Evolutionary conservation across 2,888 invertebrate genomes (phyloP), one percentile per base, ranked within the genome.

Genomic region (Eilema griseolum): DNA sequence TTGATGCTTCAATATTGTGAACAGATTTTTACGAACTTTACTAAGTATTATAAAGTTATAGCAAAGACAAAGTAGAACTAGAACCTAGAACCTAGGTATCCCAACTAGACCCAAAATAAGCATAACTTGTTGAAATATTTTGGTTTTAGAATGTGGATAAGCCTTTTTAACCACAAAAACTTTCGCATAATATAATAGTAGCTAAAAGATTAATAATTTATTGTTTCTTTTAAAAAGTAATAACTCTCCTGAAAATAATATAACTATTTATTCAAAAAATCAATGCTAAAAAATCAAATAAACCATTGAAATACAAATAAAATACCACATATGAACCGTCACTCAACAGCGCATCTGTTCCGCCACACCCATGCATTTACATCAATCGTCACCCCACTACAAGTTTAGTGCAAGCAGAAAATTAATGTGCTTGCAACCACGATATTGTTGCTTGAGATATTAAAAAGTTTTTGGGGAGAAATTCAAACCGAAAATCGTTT

Each of bases 281-380:
- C 24, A 1, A 24, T 16, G 23, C 24, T 24, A 14, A 7, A 4
- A 10, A 41, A 62, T 14, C 24, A 24, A 63, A 63, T 11, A 52
- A 64, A 61, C n/a, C 1, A 20, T 61, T 61, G 33, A 61, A 62
- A 41, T 62, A 62, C 10, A 24, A 37, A 62, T 62, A 41, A 62
- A 33, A 57, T 23, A 66, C 26, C 14, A 16, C 56, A 33, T 26
- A 28, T 60, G n/a, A 41, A 61, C 23, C 65, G 31, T 65, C 33
- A 60, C 24, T 60, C 8, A 5, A 61, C 61, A 69, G 59, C 72
- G 69, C 75, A 92, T 92, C 90, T 92, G 92, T 92, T 90, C 83
- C 87, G 90, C 90, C 92, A 91, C 93, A 83, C 93, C 93, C 93
- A 91, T 86, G 71, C 86, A 83, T 79, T 92, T 90, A 63, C 77